phyloP scores from a whole-genome alignment of 2,113 vertebrate genomes.

The Tichodroma muraria region DNA sequence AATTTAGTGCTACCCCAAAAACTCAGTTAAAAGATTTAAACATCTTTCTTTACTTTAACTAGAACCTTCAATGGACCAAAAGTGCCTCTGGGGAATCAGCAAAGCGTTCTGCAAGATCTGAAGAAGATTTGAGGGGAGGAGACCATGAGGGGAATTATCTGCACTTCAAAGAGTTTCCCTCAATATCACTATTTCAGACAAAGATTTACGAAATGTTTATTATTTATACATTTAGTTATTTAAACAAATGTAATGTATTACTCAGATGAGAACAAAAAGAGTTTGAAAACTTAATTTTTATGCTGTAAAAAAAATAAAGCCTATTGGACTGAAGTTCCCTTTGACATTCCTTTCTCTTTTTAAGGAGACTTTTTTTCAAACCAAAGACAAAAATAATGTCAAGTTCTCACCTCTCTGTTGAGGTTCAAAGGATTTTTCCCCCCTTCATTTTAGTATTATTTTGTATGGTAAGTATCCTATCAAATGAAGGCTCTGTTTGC shows the following conservation, averaged over 20 bases:
- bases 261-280: conserved; percentile 19
- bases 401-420: background rate
- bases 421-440: background rate
- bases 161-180: conserved; percentile 4
- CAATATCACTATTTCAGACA: background rate
- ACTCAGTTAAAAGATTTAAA: conserved; percentile 29
- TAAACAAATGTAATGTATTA: conserved; percentile 24
- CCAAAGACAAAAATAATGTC: background rate
- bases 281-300: conserved; percentile 15
- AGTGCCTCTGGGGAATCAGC: conserved; percentile 6
- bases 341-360: background rate
- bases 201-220: conserved; percentile 48
- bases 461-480: background rate
- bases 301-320: background rate
- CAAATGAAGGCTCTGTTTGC: background rate
- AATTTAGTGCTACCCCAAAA: conserved; percentile 9
- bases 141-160: background rate
- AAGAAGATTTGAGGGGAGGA: background rate
- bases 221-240: conserved; percentile 46
- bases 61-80: conserved; percentile 14
- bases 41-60: conserved; percentile 19
- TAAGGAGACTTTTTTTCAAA: background rate
- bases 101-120: background rate
- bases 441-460: background rate
- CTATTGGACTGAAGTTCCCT: background rate